phyloP scores from a whole-genome alignment of 2,797 vertebrate species.

The Ptychobarbus kaznakovi region DNA sequence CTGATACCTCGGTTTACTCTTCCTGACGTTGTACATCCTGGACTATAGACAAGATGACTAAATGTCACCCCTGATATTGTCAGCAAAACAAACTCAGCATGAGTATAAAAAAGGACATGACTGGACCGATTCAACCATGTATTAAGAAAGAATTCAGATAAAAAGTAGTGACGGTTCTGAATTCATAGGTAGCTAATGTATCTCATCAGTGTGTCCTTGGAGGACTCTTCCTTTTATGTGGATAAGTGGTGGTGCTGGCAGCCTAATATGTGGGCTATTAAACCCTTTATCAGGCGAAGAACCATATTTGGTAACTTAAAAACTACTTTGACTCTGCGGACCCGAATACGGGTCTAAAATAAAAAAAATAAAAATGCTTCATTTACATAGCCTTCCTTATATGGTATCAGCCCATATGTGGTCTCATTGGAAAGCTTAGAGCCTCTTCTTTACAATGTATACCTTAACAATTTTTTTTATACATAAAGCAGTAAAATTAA shows the following conservation, averaged over 20 bases:
- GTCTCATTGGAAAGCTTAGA: no score
- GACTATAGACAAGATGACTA: not conserved
- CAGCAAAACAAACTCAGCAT: not conserved
- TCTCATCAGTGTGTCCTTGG: not conserved
- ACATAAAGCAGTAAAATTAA: no score
- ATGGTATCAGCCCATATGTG: no score
- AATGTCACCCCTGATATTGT: not conserved
- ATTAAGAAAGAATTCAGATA: not conserved
- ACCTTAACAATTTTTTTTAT: no score
- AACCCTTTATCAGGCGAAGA: not conserved
- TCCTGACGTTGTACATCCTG: not conserved
- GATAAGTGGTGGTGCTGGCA: conserved; percentile 2
- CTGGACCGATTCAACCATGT: not conserved
- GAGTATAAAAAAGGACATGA: not conserved
- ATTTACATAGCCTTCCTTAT: no score
- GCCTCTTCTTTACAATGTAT: no score
- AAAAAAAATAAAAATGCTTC: no score
- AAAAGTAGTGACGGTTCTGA: not conserved
- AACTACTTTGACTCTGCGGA: no score
- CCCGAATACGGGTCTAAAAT: no score
- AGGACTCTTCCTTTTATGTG: not conserved
- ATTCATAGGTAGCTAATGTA: not conserved
- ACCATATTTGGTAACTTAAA: no score
- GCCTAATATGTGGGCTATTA: not conserved
- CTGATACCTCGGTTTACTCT: not conserved